Conservation (phyloP, 1,140 invertebrate genomes). For the Thereuonema tuberculata region DNA sequence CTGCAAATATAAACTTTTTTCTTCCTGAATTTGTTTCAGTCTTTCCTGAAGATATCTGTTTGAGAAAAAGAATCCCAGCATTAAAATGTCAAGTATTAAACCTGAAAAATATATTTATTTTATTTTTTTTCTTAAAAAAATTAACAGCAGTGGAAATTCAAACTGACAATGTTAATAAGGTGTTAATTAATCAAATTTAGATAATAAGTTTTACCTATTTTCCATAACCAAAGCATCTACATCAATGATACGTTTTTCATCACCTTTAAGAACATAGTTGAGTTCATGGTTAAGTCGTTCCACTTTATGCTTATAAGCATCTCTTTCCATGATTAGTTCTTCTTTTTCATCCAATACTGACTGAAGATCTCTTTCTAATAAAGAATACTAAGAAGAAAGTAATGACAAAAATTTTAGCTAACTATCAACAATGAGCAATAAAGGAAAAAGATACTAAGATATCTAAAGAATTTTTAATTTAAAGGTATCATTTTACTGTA, state of each 20-base stretch:
- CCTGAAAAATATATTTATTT: too few species aligned
- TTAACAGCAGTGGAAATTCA: too few species aligned
- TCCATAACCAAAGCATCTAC: constrained; percentile 65
- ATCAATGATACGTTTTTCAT: constrained; percentile 46
- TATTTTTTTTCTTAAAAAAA: too few species aligned
- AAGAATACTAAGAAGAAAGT: constrained; percentile 37
- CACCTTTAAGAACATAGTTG: constrained; percentile 49
- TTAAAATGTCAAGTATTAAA: too few species aligned
- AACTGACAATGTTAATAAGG: too few species aligned
- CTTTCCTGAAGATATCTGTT: constrained; percentile 56
- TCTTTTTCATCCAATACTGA: constrained; percentile 70
- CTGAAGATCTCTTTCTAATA: constrained; percentile 57
- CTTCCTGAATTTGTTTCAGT: constrained; percentile 59
- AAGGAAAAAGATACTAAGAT: too few species aligned
- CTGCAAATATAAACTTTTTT: constrained; percentile 48
- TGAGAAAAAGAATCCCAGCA: too few species aligned
- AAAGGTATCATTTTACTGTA: too few species aligned
- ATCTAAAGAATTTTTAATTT: constrained; percentile 2
- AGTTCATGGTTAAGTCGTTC: constrained; percentile 68
- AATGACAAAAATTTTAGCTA: not conserved
- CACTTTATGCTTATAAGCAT: constrained; percentile 72
- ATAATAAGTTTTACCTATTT: constrained; percentile 52
- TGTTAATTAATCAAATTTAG: too few species aligned
- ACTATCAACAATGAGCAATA: too few species aligned
- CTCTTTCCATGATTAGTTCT: constrained; percentile 60